These are phyloP conservation scores for Mesoclemmys tuberculata DNA, from an alignment of 2,113 vertebrate genomes.

Conservation along the genomic window DNA sequence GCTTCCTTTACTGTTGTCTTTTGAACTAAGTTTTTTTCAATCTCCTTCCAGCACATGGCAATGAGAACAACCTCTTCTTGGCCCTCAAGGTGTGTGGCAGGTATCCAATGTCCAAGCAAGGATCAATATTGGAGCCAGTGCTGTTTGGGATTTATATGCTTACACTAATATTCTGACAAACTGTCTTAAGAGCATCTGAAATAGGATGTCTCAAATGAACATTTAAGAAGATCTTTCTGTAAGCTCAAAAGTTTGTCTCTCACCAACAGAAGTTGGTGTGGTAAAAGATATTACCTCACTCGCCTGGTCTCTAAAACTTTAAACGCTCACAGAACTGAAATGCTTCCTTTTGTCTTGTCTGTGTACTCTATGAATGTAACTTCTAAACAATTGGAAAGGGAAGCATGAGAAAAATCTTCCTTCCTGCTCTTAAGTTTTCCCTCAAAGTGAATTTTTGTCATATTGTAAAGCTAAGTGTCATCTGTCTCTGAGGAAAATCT, in stretches of 20 bases:
- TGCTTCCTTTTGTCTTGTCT: background rate
- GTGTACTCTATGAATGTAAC: background rate
- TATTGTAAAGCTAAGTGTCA: background rate
- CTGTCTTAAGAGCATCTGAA: background rate
- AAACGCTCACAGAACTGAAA: background rate
- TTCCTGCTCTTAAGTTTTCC: background rate
- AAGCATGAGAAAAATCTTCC: background rate
- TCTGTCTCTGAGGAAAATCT: background rate
- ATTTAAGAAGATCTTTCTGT: background rate
- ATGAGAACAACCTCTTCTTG: background rate
- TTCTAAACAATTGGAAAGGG: background rate
- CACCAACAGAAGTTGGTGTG: background rate
- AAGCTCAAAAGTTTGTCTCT: background rate
- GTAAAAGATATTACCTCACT: too few relatives aligned
- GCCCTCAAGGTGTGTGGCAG: conserved; percentile 5
- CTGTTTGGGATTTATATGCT: background rate
- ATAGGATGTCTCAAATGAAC: background rate
- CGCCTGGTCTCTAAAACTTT: background rate
- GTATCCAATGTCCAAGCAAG: conserved; percentile 8
- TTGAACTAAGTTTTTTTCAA: conserved; percentile 37
- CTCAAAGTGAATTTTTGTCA: background rate
- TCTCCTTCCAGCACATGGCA: background rate
- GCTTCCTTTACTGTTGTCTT: background rate
- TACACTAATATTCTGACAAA: background rate
- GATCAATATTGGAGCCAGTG: background rate